phyloP scores from a whole-genome alignment of 2,888 invertebrate species.

The Torymus tubicola region DNA sequence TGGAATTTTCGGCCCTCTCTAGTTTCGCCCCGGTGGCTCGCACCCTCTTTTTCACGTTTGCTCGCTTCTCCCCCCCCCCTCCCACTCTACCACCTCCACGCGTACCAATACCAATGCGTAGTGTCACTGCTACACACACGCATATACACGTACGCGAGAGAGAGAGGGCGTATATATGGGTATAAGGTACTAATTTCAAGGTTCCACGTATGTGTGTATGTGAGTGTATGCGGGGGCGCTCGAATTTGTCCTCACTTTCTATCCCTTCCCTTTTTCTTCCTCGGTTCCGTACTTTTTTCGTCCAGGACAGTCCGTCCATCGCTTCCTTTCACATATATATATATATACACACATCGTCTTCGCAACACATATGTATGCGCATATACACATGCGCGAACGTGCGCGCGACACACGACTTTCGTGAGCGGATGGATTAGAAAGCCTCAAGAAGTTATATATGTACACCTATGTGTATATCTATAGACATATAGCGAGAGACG shows the following conservation, averaged over 20 bases:
- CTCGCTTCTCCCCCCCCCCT: neutral
- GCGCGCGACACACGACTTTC: no score
- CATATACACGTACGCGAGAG: neutral
- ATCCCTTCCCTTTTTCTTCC: neutral
- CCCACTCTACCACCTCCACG: neutral
- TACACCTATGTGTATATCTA: neutral
- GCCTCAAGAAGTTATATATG: no score
- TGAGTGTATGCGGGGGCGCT: neutral
- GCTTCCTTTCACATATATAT: no score
- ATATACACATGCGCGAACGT: no score
- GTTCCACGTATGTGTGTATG: neutral
- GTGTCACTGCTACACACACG: neutral
- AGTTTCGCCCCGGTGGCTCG: neutral
- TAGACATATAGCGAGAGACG: neutral
- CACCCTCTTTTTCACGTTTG: conserved; percentile 43
- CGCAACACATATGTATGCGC: no score
- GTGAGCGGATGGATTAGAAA: no score
- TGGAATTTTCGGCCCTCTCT: conserved; percentile 55
- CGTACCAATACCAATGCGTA: no score
- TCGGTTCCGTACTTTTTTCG: neutral
- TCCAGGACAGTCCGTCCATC: no score
- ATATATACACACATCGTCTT: no score
- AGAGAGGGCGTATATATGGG: neutral
- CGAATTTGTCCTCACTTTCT: conserved; percentile 38
- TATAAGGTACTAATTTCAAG: conserved; percentile 49